Evolutionary conservation across 2,797 vertebrate genomes (phyloP), one percentile per base, ranked within the genome.

Genomic region (Galaxias olidus): DNA sequence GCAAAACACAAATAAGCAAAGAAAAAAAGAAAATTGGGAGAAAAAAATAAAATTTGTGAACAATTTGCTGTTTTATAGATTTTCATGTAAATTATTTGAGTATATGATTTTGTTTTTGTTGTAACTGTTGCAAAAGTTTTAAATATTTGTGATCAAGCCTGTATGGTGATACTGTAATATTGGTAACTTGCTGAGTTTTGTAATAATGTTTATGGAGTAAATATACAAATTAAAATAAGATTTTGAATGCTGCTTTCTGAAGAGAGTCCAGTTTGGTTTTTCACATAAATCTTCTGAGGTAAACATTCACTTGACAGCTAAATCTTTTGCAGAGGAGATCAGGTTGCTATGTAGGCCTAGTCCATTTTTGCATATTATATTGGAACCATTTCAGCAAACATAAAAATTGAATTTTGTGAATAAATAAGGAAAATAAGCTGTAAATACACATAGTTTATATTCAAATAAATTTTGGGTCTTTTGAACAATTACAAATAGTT

Each of bases 161-260:
- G 97, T 99, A 97, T 94, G 96, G 96, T 99, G 97, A 95, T 95
- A 95, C 95, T 91, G 98, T 98, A 96, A 97, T 97, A 96, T 96
- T 98, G 96, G 97, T 98, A 98, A 94, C 94, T 98, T 98, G 96
- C 94, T 98, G 94, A 98, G 95, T 98, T 99, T 98, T 98, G 98
- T 98, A 98, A 98, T 95, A 98, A 97, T 98, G 96, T 98, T 98
- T 98, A 98, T 98, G 96, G 95, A 99, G 96, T 96, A 98, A 98
- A 98, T 98, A 98, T 98, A 96, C 94, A 95, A 95, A 94, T 94
- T 95, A 77, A 96, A 97, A 96, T 94, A 92, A 93, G 93, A 95
- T 96, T 95, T 98, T 98, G 96, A 97, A 98, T 95, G 95, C 96
- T 94, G 91, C 94, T 88, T 96, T 94, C 93, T 92, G 90, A 91